Evolutionary conservation across 2,888 invertebrate genomes (phyloP), one percentile per base, ranked within the genome.

Genomic region (Lithophane socia): DNA sequence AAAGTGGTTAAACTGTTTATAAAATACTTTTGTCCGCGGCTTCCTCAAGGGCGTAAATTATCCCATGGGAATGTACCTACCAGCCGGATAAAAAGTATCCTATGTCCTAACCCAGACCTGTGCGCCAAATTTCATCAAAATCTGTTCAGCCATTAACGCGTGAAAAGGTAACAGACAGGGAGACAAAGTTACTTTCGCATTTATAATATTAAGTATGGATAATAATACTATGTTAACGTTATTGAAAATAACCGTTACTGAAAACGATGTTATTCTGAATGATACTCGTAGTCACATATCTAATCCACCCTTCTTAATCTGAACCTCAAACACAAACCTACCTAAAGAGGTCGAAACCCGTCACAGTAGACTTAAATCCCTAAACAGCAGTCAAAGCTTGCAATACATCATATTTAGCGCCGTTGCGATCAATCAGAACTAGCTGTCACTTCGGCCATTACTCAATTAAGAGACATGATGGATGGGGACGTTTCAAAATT

Each of bases 381-480:
- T 75, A 65, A 84, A 66, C 80, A 83, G 73, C 75, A 80, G 76
- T 77, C 80, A 79, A 74, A 73, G 76, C 79, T 56, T 76, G 79
- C 88, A 84, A 94, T 94, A 89, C 92, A 91, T 94, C 93, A 94
- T 94, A 86, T 87, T 87, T 87, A 87, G 88, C 84, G 92, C 88
- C 90, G 91, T 88, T 84, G 76, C 91, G 92, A 94, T 94, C 94
- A 92, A 93, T 92, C 93, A 93, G 89, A 54, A 75, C 83, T 78
- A 42, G 87, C 84, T 89, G 93, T 91, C 93, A 84, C 82, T 87
- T 73, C 72, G 88, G 88, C 94, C 94, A 94, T 94, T 94, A 94
- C 94, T 94, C 94, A 93, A 94, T 94, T 94, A 94, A 91, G 88
- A 87, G 77, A 4, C 24, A 12, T 87, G 87, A 87, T 88, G 79